Base-by-base conservation (phyloP, 2,797 vertebrate species). In the Enteromius anoplus region DNA sequence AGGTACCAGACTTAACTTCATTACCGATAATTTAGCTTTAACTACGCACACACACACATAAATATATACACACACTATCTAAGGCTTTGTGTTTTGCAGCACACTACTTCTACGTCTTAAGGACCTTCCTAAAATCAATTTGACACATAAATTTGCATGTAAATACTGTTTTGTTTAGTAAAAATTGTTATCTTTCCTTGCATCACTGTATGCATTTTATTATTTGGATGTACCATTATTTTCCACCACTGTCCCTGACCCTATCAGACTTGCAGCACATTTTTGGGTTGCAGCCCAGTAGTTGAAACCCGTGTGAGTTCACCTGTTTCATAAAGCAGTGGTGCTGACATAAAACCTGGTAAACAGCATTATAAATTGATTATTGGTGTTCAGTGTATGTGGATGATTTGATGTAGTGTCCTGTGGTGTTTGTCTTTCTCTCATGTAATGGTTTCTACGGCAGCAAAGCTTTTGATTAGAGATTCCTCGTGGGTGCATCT, bases 391-490 rank as follows among this genome's bases (percentile, higher is more conserved):
- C 15, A 10, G 53, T 75, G 29, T 53, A 53, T 53, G 11, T 53
- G 49, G 49, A 55, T 29, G 23, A 47, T 64, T 77, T 21, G 58
- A 45, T 40, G 34, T 64, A 21, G 75, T 64, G 45, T 64, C 5
- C 58, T 64, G 10, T 62, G 23, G 8, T 47, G 75, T 64, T 77
- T 64, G 75, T 47, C 40, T 77, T 64, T 60, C 34, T 51, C 47
- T 75, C 72, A 40, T 58, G 37, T 47, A 64, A 66, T 78, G 45
- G 76, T 34, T 78, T 78, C 29, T 51, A 66, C 3, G 2, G 62
- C 60, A 78, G 12, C 76, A 51, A 47, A 66, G 62, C 76, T 78
- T 77, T 37, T 78, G 76, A 78, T 66, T 78, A 78, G 23, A 21
- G 55, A 80, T 26, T 58, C 45, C 77, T 86, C 26, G 14, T 45